Evolutionary conservation across 2,113 vertebrate genomes (phyloP), one percentile per base, ranked within the genome.

Genomic region (Dicrurus megarhynchus): DNA sequence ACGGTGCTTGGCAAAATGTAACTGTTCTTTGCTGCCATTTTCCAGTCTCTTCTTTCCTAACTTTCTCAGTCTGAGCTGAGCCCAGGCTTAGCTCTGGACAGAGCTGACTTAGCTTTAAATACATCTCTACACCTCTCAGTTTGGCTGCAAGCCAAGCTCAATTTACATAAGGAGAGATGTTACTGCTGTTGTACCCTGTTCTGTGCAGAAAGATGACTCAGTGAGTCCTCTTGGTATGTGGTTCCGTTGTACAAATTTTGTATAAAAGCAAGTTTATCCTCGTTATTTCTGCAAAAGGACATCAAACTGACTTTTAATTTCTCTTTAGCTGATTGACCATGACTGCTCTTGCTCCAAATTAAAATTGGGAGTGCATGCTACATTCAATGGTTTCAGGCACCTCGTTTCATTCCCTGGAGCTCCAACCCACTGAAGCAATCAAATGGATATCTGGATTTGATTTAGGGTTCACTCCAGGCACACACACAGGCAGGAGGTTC

Each of bases 181-280:
- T 89, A 15, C 86, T 74, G 81, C 17, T 92, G 59, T 28, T 53
- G 41, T 39, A 52, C 20, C 15, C 33, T 39, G 86, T 27, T 87
- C 68, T 78, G 57, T 90, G 73, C 79, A 92, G 75, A 90, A 76
- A 55, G 74, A 92, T 86, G 85, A 95, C 67, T 90, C 95, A 94
- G 88, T 59, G 8, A 77, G 18, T 65, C 42, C 26, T 16, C 35
- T 77, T 84, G 37, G n/a, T 91, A 75, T 78, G 55, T 47, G 46
- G 33, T 57, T 95, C 46, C 12, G 20, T 91, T 52, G 21, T 46
- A 74, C 18, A 59, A 26, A 71, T 67, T 84, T 74, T 69, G n/a
- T 33, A 33, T 27, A 77, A 83, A 69, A 57, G 15, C 39, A 79
- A 71, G 17, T 79, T 92, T 92, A 46, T 70, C n/a, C 28, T 84